Percentiles rank a stretch among this genome's conserved stretches.
Evolutionary conservation across 2,888 invertebrate species (phyloP).

Genomic region (Amiota minor): DNA sequence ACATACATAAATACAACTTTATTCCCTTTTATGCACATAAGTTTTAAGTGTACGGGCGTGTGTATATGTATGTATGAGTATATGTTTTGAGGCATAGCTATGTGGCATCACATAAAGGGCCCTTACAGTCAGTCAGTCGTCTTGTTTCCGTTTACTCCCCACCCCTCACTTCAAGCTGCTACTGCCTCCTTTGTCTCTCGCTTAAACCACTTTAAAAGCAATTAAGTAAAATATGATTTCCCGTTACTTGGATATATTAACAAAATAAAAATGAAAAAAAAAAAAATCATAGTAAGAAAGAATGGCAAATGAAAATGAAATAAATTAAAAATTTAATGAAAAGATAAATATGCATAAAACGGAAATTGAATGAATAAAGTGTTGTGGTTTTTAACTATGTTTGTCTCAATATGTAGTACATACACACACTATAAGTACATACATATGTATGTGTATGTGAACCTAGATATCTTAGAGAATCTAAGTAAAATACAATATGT

Average conservation of each 20-base stretch:
- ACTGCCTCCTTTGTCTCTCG: not conserved
- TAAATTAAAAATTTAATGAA: no score
- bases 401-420: not conserved
- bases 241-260: conserved; percentile 5
- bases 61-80: no score
- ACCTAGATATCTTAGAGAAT: not conserved
- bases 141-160: no score
- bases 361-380: conserved; percentile 28
- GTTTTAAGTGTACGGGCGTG: no score
- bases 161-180: not conserved
- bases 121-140: no score
- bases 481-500: no score
- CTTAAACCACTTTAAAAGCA: conserved; percentile 52
- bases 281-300: not conserved
- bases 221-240: conserved; percentile 53
- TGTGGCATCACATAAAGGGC: no score
- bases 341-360: conserved; percentile 21
- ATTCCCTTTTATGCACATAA: no score
- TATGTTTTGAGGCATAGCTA: no score
- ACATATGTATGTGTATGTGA: not conserved
- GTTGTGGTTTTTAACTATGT: not conserved
- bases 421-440: no score
- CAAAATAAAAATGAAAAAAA: conserved; percentile 5
- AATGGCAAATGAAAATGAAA: not conserved
- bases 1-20: not conserved